Conservation (phyloP, 92 coral and sea anemone genomes). For the Hydrozoanthus gracilis region DNA sequence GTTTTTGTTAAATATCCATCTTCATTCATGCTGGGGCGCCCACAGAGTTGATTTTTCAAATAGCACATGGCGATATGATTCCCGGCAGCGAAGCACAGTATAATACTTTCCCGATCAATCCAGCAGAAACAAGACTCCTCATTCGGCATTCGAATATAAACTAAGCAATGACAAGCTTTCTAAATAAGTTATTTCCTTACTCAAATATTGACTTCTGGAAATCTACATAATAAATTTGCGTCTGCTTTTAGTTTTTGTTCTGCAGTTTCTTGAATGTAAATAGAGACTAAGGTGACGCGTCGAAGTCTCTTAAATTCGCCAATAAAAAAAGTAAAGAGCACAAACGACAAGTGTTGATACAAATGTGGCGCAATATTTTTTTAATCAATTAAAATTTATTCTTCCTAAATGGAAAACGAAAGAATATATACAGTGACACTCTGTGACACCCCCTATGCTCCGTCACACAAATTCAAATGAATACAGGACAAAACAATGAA, state of each 20-base stretch:
- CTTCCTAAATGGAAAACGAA: conserved; percentile 13
- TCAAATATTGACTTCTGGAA: conserved; percentile 12
- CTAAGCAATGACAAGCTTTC: not conserved
- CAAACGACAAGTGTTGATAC: conserved; percentile 12
- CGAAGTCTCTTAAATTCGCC: not conserved
- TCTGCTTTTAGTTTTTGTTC: not conserved
- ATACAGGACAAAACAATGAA: too few relatives aligned
- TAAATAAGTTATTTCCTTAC: not conserved
- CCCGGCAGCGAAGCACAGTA: not conserved
- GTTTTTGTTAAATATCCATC: not conserved
- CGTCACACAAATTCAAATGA: too few relatives aligned
- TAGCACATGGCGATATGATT: not conserved
- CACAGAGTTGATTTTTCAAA: not conserved
- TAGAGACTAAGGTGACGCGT: too few relatives aligned
- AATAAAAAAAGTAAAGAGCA: not conserved
- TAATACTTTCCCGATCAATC: not conserved
- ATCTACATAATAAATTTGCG: conserved; percentile 28
- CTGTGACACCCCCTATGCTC: too few relatives aligned
- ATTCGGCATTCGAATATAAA: not conserved
- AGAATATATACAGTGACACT: not conserved
- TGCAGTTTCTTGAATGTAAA: not conserved
- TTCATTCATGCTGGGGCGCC: too few relatives aligned
- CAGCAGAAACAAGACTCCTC: not conserved
- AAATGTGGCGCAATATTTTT: conserved; percentile 13
- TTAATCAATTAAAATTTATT: not conserved